Percentiles rank a stretch among this genome's conserved stretches.
Evolutionary conservation across 2,888 invertebrate genomes (phyloP).

Genomic region (Apodemia zela): DNA sequence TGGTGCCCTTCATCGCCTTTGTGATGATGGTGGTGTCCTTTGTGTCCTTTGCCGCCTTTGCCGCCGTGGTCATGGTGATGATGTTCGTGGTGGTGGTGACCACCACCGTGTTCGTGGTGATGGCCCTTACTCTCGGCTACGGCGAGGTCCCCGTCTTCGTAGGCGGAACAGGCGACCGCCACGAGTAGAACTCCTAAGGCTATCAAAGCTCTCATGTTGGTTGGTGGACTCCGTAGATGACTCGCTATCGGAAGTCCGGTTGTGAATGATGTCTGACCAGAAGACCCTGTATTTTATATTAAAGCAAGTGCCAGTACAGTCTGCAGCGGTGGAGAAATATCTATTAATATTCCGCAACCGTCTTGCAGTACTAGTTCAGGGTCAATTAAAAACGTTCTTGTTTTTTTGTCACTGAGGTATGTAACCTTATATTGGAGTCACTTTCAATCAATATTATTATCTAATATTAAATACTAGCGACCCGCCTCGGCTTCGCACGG

Average conservation of each 20-base stretch:
- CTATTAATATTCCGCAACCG: slow-evolving; percentile 61
- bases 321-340: slow-evolving; percentile 56
- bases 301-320: slow-evolving; percentile 46
- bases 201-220: slow-evolving; percentile 59
- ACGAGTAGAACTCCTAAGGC: slow-evolving; percentile 59
- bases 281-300: slow-evolving; percentile 67
- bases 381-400: slow-evolving; percentile 42
- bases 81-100: slow-evolving; percentile 83
- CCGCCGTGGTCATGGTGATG: slow-evolving; percentile 86
- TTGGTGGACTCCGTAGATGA: slow-evolving; percentile 28
- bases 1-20: slow-evolving; percentile 88
- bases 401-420: slow-evolving; percentile 26
- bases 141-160: slow-evolving; percentile 58
- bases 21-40: slow-evolving; percentile 87
- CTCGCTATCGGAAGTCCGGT: slow-evolving; percentile 60
- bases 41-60: slow-evolving; percentile 88
- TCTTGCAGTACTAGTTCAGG: slow-evolving; percentile 62
- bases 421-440: slow-evolving; percentile 11
- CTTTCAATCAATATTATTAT: not conserved
- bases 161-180: slow-evolving; percentile 54
- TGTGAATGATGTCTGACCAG: slow-evolving; percentile 61
- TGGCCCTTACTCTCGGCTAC: slow-evolving; percentile 74
- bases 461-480: too few relatives aligned
- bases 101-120: slow-evolving; percentile 82
- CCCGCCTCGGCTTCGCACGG: too few relatives aligned